Percentiles rank a stretch among this genome's conserved stretches.
phyloP scores from a whole-genome alignment of 2,113 vertebrate species.

The Mungos mungo region DNA sequence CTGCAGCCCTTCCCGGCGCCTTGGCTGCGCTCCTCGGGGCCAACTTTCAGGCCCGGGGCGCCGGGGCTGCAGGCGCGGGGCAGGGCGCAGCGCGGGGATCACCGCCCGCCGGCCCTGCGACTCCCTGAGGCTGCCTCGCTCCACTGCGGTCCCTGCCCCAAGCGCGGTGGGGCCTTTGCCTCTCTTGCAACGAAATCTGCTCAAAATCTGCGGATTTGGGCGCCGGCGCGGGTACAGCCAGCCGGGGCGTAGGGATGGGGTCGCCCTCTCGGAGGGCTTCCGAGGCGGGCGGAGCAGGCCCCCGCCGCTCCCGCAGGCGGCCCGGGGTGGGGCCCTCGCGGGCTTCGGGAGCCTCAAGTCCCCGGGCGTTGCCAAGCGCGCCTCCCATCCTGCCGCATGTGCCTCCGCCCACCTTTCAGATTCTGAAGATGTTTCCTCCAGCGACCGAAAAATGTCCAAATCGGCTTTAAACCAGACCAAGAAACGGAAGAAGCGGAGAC shows the following conservation, averaged over 20 bases:
- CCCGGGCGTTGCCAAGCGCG: neutral
- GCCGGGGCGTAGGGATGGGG: neutral
- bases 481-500: conserved; percentile 98
- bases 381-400: conserved; percentile 64
- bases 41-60: neutral
- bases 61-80: neutral
- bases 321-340: neutral
- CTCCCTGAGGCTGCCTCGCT: neutral
- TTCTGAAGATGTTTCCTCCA: conserved; percentile 97
- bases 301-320: neutral
- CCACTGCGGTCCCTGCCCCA: neutral
- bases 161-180: neutral
- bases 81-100: neutral
- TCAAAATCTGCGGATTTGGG: neutral
- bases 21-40: neutral
- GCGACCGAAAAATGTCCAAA: conserved; percentile 94
- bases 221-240: neutral
- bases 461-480: conserved; percentile 95
- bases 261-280: neutral
- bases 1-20: neutral
- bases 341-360: neutral
- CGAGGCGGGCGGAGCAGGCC: neutral
- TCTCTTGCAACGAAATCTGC: conserved; percentile 77
- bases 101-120: neutral
- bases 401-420: conserved; percentile 86